Evolutionary conservation across 2,113 vertebrate species (phyloP).

Genomic region (Alexandromys fortis): DNA sequence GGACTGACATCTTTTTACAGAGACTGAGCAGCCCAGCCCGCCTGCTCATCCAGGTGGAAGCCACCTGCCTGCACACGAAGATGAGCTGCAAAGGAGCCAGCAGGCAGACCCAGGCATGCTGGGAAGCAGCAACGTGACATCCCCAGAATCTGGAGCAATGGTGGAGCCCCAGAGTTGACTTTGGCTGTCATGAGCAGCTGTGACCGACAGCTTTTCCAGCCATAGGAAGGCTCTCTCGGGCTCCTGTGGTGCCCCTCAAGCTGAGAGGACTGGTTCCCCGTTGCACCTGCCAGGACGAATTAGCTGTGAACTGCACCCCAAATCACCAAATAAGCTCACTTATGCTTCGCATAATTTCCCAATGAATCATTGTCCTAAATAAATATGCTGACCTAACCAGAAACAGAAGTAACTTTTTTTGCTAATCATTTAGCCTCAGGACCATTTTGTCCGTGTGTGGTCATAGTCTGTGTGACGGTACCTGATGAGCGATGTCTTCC

Average conservation of each 20-base stretch:
- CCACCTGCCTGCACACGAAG: not conserved
- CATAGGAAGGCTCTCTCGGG: not conserved
- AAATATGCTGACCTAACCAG: not conserved
- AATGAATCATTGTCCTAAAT: not conserved
- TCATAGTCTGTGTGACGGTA: not conserved
- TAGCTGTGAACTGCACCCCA: not conserved
- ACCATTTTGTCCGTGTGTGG: not conserved
- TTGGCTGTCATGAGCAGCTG: constrained; percentile 25
- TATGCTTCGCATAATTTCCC: not conserved
- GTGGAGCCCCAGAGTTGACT: not conserved
- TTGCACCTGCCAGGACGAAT: constrained; percentile 14
- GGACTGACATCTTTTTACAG: constrained; percentile 50
- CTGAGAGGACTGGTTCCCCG: not conserved
- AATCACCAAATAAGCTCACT: not conserved
- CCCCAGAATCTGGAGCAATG: constrained; percentile 11
- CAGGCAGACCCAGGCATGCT: not conserved
- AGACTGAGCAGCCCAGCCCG: constrained; percentile 26
- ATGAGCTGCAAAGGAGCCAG: not conserved
- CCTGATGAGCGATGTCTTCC: not conserved
- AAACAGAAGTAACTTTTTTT: not conserved
- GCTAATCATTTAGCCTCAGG: not conserved
- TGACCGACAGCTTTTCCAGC: not conserved
- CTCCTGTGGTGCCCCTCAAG: not conserved
- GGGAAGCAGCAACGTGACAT: not conserved
- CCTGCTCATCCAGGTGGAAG: constrained; percentile 57